Base-by-base conservation (phyloP, 2,113 vertebrate species). In the Coryphaenoides rupestris region DNA sequence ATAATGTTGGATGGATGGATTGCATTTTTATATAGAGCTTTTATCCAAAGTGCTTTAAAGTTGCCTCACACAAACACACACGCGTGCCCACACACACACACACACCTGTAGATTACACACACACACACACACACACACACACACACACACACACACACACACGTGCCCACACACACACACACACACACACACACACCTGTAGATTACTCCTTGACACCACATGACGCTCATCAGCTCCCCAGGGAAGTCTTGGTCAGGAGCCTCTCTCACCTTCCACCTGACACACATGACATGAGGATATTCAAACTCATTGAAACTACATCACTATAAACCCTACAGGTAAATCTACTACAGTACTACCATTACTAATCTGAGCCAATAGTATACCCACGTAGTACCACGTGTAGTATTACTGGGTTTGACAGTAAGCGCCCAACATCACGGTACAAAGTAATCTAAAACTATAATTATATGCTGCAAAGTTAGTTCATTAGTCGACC, bases 171-270 rank as follows among this genome's bases (percentile, higher is more conserved):
- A 40, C 33, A 26, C 21, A 54, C 4, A 13, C 24, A 57, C 28
- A 57, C n/a, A 19, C 7, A 14, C 24, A 60, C 40, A 23, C 5
- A 45, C 79, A 66, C 77, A 96, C 95, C 95, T 92, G 62, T 95
- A 98, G 0, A 88, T 85, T 19, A 95, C 45, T 63, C 91, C 93
- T 28, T 93, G 82, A 75, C 76, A 86, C 92, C 93, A 95, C 22
- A 95, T 78, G 23, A 93, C 78, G 65, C 93, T 93, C 50, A 95
- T 79, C 60, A 92, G 84, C 66, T 94, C 90, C 70, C 82, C 70
- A 52, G 77, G 82, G 33, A 82, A 67, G 62, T 72, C 81, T 4
- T 73, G 66, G 1, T 83, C 82, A 21, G n/a, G 23, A 15, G 83
- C 75, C 60, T 87, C 66, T 10, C 82, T 86, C 66, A 86, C 87